Base-by-base conservation (phyloP, 2,113 vertebrate genomes). In the Anser cygnoides region DNA sequence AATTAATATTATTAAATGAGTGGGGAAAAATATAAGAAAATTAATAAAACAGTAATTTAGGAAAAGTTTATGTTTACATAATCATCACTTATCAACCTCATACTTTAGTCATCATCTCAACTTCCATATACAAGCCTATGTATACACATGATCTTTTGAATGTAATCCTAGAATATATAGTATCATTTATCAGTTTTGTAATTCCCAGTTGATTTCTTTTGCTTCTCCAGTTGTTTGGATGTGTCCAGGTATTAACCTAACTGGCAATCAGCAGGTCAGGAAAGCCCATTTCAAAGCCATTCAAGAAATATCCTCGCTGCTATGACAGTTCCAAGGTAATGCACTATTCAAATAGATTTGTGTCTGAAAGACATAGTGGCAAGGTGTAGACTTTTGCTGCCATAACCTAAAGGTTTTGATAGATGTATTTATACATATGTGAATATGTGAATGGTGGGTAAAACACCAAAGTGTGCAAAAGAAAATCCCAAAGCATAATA, bases 381-480 rank as follows among this genome's bases (percentile, higher is more conserved):
- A 92, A 84, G 31, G 13, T 73, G n/a, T 50, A 90, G 71, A 65
- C 49, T 68, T 46, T 23, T 78, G n/a, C 54, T 90, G 71, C 66
- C 44, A 52, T 52, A 92, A 93, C 37, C 54, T 65, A 81, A 94
- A 81, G 25, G 50, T n/a, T 92, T 89, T 88, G 33, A 59, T 76
- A 87, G 71, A 80, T 14, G 35, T 81, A 74, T 61, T 85, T 85
- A 66, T 75, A 87, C 10, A 29, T 79, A 33, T 19, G 31, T 79
- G 58, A 65, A 87, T 54, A 44, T n/a, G 37, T 67, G 62, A 80
- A 83, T 41, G 16, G 26, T 88, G 44, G 9, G 14, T 66, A 76
- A 91, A 68, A 21, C 2, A 11, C 21, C 33, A 76, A 33, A 19
- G 72, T 72, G 44, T 62, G 77, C 54, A 80, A 90, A 95, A 81